A percentile compares a stretch with the other conserved stretches of the same genome.
phyloP scores from a whole-genome alignment of 2,113 vertebrate species.

The Lagopus leucura region DNA sequence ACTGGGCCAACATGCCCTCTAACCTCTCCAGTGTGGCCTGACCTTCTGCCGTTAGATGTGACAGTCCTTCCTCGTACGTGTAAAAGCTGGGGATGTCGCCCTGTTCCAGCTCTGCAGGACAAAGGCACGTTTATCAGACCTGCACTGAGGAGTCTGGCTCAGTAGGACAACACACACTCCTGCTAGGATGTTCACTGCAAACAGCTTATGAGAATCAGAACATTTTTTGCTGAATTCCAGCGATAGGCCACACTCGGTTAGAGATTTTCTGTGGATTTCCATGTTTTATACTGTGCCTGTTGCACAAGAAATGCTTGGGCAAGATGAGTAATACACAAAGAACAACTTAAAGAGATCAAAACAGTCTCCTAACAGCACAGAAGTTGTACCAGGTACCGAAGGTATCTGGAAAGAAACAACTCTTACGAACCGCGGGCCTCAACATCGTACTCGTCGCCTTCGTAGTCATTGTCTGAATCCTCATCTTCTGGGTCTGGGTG shows the following conservation, averaged over 20 bases:
- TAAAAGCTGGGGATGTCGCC: constrained; percentile 91
- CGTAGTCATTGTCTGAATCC: constrained; percentile 91
- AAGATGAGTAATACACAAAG: background rate
- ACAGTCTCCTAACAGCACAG: fast-evolving
- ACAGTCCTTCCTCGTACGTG: constrained; percentile 95
- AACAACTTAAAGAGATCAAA: background rate
- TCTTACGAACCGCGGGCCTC: constrained; percentile 89
- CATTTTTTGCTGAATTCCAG: background rate
- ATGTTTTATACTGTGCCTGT: background rate
- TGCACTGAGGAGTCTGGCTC: background rate
- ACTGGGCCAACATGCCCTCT: constrained; percentile 94
- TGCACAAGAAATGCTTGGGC: background rate
- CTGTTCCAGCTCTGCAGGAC: constrained; percentile 84
- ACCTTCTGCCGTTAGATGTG: constrained; percentile 89
- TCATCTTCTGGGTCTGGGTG: constrained; percentile 94
- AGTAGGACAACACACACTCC: background rate
- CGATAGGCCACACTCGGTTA: background rate
- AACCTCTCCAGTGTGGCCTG: constrained; percentile 92
- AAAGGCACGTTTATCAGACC: background rate
- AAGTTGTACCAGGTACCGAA: background rate
- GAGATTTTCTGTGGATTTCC: background rate
- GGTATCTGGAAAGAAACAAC: background rate
- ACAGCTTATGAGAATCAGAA: background rate
- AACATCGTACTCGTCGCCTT: constrained; percentile 93
- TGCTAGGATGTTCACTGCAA: background rate